Evolutionary conservation across 2,888 invertebrate genomes (phyloP), one percentile per base, ranked within the genome.

Genomic region (Tanypteryx hageni): DNA sequence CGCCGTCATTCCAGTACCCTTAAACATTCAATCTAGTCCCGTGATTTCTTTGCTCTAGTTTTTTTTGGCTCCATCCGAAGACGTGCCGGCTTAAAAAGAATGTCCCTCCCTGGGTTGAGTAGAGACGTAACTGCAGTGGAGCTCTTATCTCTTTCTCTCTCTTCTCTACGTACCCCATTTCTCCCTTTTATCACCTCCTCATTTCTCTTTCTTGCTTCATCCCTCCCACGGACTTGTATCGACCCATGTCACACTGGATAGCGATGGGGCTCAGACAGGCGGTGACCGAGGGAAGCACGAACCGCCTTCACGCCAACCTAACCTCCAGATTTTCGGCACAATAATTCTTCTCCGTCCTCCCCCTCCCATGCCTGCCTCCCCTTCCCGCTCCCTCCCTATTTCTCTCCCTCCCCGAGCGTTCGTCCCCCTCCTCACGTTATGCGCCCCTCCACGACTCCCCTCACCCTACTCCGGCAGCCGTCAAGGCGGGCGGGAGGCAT

Each of bases 111-210:
- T 93, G 93, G 92, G 93, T 93, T 93, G 93, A 93, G 93, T 93
- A 93, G 93, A 93, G 93, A 93, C 93, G 93, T 93, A 93, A 93
- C 93, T 93, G 93, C 92, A 85, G 85, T 92, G 92, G 93, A 93
- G 92, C 92, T 89, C 93, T 84, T 86, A 92, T 92, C 92, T 92
- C 92, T 92, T 81, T 86, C 84, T 92, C 92, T 91, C 84, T 92
- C 92, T 76, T 76, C 76, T 92, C 64, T 68, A 31, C 61, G 58
- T 85, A 27, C 44, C n/a, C 82, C 61, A 89, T 57, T 86, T 18
- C 18, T 58, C 56, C 58, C 58, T 18, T 31, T 92, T 76, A 57
- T 92, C 59, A 58, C 82, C 9, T 57, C 56, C 59, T 57, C 56
- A 84, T 57, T n/a, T 27, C 56, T 92, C 22, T 82, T 44, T 44